Percentiles rank a stretch among this genome's conserved stretches.
phyloP scores from a whole-genome alignment of 2,888 invertebrate genomes.

The Polydesmus complanatus region DNA sequence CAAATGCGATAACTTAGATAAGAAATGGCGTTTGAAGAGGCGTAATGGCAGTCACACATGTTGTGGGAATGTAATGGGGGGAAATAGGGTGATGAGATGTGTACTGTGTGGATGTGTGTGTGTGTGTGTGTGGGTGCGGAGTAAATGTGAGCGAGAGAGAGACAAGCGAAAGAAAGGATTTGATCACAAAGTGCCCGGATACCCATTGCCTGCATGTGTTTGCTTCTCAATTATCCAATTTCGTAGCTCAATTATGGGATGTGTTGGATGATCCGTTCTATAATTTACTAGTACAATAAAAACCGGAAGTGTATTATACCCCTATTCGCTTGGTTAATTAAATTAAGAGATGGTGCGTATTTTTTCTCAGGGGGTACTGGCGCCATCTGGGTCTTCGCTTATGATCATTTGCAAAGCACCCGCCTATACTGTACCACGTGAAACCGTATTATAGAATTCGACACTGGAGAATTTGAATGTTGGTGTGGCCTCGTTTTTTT shows the following conservation, averaged over 20 bases:
- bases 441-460: no score
- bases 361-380: neutral
- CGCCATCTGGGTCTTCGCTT: neutral
- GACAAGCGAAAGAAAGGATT: no score
- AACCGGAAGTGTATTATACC: neutral
- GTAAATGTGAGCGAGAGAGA: no score
- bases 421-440: no score
- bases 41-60: no score
- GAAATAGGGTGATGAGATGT: neutral
- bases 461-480: no score
- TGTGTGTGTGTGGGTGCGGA: neutral
- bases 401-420: no score
- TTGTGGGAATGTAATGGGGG: neutral
- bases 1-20: no score
- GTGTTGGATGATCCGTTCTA: neutral
- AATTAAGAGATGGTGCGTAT: neutral
- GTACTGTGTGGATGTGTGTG: neutral
- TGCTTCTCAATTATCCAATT: neutral
- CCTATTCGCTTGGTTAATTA: neutral
- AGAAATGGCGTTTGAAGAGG: no score
- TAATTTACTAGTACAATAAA: neutral
- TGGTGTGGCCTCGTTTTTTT: neutral
- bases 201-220: neutral
- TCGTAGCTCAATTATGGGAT: neutral
- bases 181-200: neutral